A percentile compares a stretch with the other conserved stretches of the same genome.
phyloP scores from a whole-genome alignment of 2,113 vertebrate genomes.

The Tenebrosternarchus preto region DNA sequence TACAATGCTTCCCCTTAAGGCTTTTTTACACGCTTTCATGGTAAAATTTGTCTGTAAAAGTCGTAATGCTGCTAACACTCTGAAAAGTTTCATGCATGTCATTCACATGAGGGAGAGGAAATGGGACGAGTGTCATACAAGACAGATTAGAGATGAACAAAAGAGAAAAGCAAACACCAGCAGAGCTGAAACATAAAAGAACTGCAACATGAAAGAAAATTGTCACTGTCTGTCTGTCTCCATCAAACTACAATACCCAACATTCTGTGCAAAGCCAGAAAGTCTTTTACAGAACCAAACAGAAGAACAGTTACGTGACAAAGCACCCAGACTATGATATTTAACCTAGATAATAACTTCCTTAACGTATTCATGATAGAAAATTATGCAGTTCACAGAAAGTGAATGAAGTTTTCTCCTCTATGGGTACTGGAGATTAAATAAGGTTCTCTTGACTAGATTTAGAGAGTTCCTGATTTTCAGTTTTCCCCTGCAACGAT shows the following conservation, averaged over 20 bases:
- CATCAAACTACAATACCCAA: constrained; percentile 23
- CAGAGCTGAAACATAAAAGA: constrained; percentile 2
- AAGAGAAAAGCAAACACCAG: background rate
- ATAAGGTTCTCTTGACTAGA: no score
- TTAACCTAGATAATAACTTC: constrained; percentile 15
- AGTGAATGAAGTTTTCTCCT: background rate
- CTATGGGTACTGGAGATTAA: no score
- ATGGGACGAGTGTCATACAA: background rate
- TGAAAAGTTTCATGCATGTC: background rate
- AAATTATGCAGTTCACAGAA: background rate
- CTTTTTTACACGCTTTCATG: constrained; percentile 22
- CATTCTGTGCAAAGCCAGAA: background rate
- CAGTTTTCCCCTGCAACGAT: background rate
- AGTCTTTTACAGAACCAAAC: background rate
- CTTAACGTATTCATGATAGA: background rate
- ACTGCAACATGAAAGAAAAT: constrained; percentile 11
- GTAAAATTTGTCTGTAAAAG: constrained; percentile 36
- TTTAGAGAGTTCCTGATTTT: no score
- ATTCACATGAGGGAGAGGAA: background rate
- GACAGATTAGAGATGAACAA: constrained; percentile 23
- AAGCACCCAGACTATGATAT: background rate
- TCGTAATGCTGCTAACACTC: constrained; percentile 34
- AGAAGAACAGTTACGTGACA: background rate
- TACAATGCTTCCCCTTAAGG: constrained; percentile 27
- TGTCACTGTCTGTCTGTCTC: constrained; percentile 5